Base-by-base conservation (phyloP, 2,113 vertebrate genomes). In the Vanacampus margaritifer region DNA sequence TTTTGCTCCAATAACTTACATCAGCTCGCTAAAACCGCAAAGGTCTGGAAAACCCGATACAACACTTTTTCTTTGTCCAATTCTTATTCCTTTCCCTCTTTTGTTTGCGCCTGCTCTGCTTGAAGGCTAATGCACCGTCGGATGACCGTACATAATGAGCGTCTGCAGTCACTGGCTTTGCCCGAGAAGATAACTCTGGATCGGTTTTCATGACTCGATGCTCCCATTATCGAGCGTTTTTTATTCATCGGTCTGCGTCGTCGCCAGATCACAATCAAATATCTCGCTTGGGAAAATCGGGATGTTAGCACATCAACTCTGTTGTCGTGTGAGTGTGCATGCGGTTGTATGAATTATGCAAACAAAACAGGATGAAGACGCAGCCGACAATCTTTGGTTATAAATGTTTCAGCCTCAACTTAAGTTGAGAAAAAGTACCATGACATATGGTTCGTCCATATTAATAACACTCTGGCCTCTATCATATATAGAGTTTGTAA, bases 201-300 rank as follows among this genome's bases (percentile, higher is more conserved):
- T 72, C 72, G 62, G 73, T 84, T 84, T 82, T 84, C 85, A 85
- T 86, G 86, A 84, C 74, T 86, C 77, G 79, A 69, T 62, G 79
- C 82, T 82, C 85, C 74, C 80, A 84, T 87, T 86, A 83, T 84
- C 68, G 57, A 61, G 65, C 64, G 16, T 26, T 74, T 79, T 84
- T 78, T 78, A 78, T 84, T 75, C 81, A 79, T 84, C 67, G 56
- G 61, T 72, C 61, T 59, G 64, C 45, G 79, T 78, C 58, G 68
- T 80, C 75, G 72, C 74, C 71, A 73, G 61, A 86, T 84, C 75
- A 68, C 41, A 81, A 78, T 85, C 77, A 81, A 84, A 84, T 76
- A 72, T 81, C 76, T 79, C 11, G 78, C 80, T 76, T 9, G 41
- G 65, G 79, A 80, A 79, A 79, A 48, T 76, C 26, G 1, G 68